phyloP scores from a whole-genome alignment of 2,888 invertebrate species.

The Drosophila antonietae region DNA sequence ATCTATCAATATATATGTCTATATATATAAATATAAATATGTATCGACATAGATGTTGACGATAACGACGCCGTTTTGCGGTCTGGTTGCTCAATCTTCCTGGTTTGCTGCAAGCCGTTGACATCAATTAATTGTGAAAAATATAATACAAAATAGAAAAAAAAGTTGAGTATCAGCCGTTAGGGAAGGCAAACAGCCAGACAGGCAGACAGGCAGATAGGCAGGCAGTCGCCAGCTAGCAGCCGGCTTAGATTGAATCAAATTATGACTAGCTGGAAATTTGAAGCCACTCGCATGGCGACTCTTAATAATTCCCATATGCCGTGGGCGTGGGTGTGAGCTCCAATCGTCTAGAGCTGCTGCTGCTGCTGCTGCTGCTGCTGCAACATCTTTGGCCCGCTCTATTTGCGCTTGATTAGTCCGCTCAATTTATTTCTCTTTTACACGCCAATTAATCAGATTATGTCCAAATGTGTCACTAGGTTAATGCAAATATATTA shows the following conservation, averaged over 20 bases:
- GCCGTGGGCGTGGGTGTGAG: conserved; percentile 40
- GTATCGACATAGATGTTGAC: conserved; percentile 13
- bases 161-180: conserved; percentile 17
- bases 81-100: conserved; percentile 77
- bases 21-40: neutral
- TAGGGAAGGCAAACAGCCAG: conserved; percentile 10
- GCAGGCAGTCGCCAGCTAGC: conserved; percentile 15
- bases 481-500: conserved; percentile 79
- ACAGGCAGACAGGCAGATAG: conserved; percentile 1
- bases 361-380: neutral
- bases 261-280: conserved; percentile 39
- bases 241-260: conserved; percentile 22
- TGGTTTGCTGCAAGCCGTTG: conserved; percentile 72
- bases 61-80: conserved; percentile 60
- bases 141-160: conserved; percentile 12
- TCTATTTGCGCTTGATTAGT: conserved; percentile 71
- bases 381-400: conserved; percentile 50
- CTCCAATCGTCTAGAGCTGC: conserved; percentile 10
- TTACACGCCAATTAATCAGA: conserved; percentile 77
- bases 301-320: conserved; percentile 21
- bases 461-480: conserved; percentile 80
- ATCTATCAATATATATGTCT: neutral
- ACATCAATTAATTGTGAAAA: conserved; percentile 71
- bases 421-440: conserved; percentile 67
- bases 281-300: conserved; percentile 34